phyloP scores from a whole-genome alignment of 2,797 vertebrate species.

The Gymnothorax reevesii region DNA sequence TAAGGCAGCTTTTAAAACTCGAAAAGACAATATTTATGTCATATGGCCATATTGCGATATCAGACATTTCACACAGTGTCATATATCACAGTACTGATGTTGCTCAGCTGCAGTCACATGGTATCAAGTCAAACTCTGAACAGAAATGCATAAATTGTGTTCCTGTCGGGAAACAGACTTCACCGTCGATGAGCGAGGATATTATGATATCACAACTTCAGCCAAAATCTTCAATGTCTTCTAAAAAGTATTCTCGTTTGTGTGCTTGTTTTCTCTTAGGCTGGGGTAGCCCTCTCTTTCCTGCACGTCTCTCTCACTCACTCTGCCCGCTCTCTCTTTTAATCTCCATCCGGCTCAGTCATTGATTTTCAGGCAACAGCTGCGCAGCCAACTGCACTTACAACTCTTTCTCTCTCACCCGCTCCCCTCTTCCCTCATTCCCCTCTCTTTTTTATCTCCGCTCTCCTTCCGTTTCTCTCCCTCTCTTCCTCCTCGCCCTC shows the following conservation, averaged over 20 bases:
- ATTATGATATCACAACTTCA: background rate
- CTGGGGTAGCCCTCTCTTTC: background rate
- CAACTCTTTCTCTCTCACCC: background rate
- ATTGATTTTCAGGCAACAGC: constrained; percentile 14
- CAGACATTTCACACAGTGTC: too few relatives aligned
- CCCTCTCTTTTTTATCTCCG: background rate
- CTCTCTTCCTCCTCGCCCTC: background rate
- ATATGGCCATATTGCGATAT: too few relatives aligned
- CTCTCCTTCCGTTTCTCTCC: background rate
- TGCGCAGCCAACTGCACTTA: background rate
- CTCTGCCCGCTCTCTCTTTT: background rate
- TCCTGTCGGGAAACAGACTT: too few relatives aligned
- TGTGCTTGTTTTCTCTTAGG: background rate
- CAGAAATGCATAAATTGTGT: too few relatives aligned
- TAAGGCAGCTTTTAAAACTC: too few relatives aligned
- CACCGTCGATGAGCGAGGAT: too few relatives aligned
- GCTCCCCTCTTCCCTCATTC: background rate
- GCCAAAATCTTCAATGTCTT: background rate
- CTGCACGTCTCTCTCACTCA: background rate
- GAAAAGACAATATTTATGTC: too few relatives aligned
- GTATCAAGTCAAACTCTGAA: too few relatives aligned
- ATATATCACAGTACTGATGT: too few relatives aligned
- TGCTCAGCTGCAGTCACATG: too few relatives aligned
- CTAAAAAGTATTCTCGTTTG: background rate
- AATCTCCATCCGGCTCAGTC: background rate